phyloP scores from a whole-genome alignment of 92 coral and sea anemone species.

The Epizoanthus fatuus region DNA sequence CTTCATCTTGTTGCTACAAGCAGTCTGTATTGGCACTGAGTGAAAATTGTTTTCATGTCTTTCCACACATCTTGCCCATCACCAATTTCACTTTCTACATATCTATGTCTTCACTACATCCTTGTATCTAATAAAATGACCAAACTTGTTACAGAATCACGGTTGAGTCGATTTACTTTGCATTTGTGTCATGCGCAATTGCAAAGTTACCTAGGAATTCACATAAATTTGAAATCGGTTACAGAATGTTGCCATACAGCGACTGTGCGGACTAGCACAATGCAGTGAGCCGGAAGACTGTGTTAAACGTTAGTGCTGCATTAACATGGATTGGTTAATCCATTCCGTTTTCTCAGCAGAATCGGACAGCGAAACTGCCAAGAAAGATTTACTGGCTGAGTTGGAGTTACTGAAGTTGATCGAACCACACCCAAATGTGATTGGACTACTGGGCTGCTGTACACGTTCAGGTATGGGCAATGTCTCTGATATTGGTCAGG shows the following conservation, averaged over 20 bases:
- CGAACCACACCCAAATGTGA: constrained; percentile 97
- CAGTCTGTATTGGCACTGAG: too few relatives aligned
- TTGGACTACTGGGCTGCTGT: constrained; percentile 95
- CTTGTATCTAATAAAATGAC: too few relatives aligned
- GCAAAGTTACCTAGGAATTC: too few relatives aligned
- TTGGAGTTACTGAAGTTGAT: constrained; percentile 93
- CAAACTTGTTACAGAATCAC: too few relatives aligned
- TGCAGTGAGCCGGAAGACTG: not conserved
- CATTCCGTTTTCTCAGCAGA: constrained; percentile 57
- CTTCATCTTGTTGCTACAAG: too few relatives aligned
- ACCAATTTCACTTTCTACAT: too few relatives aligned
- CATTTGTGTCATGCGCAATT: too few relatives aligned
- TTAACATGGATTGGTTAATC: not conserved
- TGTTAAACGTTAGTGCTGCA: not conserved
- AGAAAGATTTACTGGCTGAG: constrained; percentile 92
- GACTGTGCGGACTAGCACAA: not conserved
- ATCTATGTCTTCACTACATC: too few relatives aligned
- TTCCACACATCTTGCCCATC: too few relatives aligned
- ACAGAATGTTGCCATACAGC: not conserved
- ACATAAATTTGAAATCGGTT: too few relatives aligned
- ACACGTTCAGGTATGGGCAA: constrained; percentile 82
- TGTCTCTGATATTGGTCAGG: not conserved
- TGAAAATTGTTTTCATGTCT: too few relatives aligned
- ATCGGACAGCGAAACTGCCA: constrained; percentile 95
- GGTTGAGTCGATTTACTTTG: too few relatives aligned